Evolutionary conservation across 2,797 vertebrate genomes (phyloP).

Genomic region (Arrhamphus sclerolepis): DNA sequence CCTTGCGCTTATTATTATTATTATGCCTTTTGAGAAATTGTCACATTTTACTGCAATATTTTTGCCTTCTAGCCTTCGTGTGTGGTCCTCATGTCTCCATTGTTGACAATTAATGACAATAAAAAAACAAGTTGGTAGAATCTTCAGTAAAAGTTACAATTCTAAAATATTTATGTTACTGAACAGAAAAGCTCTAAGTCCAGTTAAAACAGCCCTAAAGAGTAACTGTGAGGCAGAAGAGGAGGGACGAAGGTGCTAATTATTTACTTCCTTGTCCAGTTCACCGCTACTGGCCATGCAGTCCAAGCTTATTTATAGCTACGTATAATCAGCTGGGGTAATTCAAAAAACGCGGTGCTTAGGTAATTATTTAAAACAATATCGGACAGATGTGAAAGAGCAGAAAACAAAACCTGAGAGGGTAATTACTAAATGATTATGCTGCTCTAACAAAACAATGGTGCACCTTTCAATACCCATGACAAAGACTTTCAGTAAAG

Average conservation of each 20-base stretch:
- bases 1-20: too few relatives aligned
- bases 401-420: conserved; percentile 6
- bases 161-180: conserved; percentile 3
- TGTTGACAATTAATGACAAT: too few relatives aligned
- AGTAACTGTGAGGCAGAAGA: conserved; percentile 26
- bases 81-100: too few relatives aligned
- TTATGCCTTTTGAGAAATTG: too few relatives aligned
- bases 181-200: conserved; percentile 22
- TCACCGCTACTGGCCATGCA: conserved; percentile 36
- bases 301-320: conserved; percentile 45
- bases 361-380: conserved; percentile 45
- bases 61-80: too few relatives aligned
- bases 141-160: too few relatives aligned
- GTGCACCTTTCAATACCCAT: not conserved
- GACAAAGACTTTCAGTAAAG: conserved; percentile 1
- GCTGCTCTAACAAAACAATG: conserved; percentile 1
- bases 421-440: not conserved
- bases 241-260: conserved; percentile 44
- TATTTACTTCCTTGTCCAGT: conserved; percentile 53
- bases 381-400: conserved; percentile 5
- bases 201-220: conserved; percentile 23
- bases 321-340: conserved; percentile 42
- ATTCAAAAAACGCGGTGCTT: conserved; percentile 39
- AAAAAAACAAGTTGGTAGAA: too few relatives aligned
- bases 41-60: too few relatives aligned